Evolutionary conservation across 2,888 invertebrate species (phyloP).

Genomic region (Hypercompe scribonia): DNA sequence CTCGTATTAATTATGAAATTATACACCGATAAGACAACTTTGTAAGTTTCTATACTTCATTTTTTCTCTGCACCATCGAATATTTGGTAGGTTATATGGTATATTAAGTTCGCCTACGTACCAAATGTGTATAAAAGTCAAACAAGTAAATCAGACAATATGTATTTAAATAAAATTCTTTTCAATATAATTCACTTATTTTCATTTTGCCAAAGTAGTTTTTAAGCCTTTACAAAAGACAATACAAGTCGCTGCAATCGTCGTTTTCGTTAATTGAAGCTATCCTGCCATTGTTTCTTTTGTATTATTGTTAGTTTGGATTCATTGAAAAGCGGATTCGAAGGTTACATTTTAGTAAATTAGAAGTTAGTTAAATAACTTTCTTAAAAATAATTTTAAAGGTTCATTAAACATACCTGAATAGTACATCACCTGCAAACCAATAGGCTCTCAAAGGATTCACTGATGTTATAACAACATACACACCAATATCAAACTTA

Average conservation of each 20-base stretch:
- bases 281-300: not conserved
- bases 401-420: slow-evolving; percentile 87
- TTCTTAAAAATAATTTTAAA: not conserved
- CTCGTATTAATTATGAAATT: too few species aligned
- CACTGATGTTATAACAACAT: slow-evolving; percentile 95
- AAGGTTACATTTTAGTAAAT: not conserved
- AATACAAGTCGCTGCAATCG: not conserved
- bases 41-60: too few species aligned
- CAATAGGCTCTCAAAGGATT: slow-evolving; percentile 96
- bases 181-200: not conserved
- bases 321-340: not conserved
- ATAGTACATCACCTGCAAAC: slow-evolving; percentile 95
- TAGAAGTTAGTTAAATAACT: not conserved
- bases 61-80: too few species aligned
- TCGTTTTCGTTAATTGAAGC: not conserved
- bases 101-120: too few species aligned
- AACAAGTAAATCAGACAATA: not conserved
- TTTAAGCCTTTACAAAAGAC: not conserved
- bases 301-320: not conserved
- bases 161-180: not conserved
- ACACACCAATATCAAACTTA: slow-evolving; percentile 99
- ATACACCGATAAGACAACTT: too few species aligned
- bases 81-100: too few species aligned
- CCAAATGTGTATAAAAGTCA: too few species aligned
- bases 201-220: not conserved